These are phyloP conservation scores for Bombus fervidus DNA, from an alignment of 1,140 invertebrate genomes.

Conservation along the genomic window DNA sequence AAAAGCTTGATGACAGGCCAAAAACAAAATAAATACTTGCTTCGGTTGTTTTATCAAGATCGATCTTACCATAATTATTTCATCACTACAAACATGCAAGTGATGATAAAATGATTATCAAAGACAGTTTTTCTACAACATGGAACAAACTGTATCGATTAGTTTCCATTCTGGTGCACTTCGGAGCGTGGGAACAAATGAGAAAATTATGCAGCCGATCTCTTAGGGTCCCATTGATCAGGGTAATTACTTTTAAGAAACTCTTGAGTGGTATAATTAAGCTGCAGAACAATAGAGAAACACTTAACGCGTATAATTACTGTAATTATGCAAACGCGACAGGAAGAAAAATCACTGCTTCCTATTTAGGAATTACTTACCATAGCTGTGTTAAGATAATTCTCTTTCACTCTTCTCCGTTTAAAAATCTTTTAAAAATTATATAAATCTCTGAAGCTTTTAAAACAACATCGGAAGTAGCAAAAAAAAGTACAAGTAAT, in stretches of 20 bases:
- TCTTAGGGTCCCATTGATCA: neutral
- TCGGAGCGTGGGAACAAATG: neutral
- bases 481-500: neutral
- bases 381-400: neutral
- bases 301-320: neutral
- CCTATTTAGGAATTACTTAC: neutral
- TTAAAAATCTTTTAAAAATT: too few species aligned
- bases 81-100: too few species aligned
- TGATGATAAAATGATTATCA: too few species aligned
- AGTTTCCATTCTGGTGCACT: neutral
- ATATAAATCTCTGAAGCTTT: neutral
- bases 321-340: too few species aligned
- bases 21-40: neutral
- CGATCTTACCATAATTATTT: neutral
- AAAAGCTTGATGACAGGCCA: neutral
- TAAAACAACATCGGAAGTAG: neutral
- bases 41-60: too few species aligned
- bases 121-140: too few species aligned
- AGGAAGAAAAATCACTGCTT: neutral
- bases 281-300: neutral
- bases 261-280: neutral
- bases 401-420: neutral
- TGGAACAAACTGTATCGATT: neutral
- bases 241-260: conserved; percentile 10
- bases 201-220: neutral